Evolutionary conservation across 2,888 invertebrate genomes (phyloP).

Genomic region (Seladonia tumulorum): DNA sequence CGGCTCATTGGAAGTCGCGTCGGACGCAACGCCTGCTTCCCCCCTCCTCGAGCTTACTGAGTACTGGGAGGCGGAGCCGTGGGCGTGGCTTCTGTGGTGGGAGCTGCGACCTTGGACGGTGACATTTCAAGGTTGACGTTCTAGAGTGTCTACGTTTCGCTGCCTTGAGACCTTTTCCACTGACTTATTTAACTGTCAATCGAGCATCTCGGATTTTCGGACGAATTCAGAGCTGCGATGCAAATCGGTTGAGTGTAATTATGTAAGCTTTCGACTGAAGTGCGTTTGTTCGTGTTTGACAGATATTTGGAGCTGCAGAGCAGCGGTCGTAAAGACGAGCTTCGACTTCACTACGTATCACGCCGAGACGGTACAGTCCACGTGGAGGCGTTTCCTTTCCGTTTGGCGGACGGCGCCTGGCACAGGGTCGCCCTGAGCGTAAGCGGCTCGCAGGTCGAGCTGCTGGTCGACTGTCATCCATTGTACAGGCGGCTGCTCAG

Average conservation of each 20-base stretch:
- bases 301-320: slow-evolving; percentile 97
- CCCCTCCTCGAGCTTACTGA: background rate
- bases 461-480: slow-evolving; percentile 94
- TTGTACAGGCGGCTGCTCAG: slow-evolving; percentile 92
- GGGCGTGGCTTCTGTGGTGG: background rate
- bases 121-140: background rate
- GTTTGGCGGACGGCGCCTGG: slow-evolving; percentile 95
- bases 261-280: background rate
- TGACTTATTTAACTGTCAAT: too few species aligned
- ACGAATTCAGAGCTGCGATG: too few species aligned
- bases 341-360: slow-evolving; percentile 92
- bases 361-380: slow-evolving; percentile 88
- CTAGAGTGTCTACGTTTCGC: background rate
- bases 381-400: slow-evolving; percentile 94
- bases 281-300: slow-evolving; percentile 61
- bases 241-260: background rate
- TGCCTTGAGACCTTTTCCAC: background rate
- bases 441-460: slow-evolving; percentile 92
- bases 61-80: background rate
- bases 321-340: slow-evolving; percentile 94
- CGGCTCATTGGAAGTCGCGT: background rate
- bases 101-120: background rate
- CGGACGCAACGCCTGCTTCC: background rate
- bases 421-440: slow-evolving; percentile 94
- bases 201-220: too few species aligned